A percentile compares a stretch with the other conserved stretches of the same genome.
phyloP scores from a whole-genome alignment of 1,140 invertebrate genomes.

The Leptinotarsa lineolata region DNA sequence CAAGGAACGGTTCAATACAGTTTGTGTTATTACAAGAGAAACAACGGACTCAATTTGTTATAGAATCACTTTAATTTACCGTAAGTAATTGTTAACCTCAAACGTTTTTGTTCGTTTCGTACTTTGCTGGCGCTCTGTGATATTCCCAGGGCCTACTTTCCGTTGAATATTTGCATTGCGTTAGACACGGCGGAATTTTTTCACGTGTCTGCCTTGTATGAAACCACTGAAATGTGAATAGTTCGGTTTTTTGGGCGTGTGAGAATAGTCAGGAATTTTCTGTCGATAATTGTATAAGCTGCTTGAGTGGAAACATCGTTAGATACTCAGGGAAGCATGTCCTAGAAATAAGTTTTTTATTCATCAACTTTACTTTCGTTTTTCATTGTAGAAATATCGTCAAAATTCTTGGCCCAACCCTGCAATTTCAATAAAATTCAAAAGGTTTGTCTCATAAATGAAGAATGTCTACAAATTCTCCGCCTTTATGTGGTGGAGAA shows the following conservation, averaged over 20 bases:
- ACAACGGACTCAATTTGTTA: slow-evolving; percentile 17
- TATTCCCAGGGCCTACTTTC: slow-evolving; percentile 23
- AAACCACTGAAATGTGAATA: slow-evolving; percentile 6
- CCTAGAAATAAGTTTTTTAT: no score
- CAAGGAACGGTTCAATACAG: slow-evolving; percentile 2
- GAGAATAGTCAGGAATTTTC: slow-evolving; percentile 1
- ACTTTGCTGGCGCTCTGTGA: slow-evolving; percentile 6
- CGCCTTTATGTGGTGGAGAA: no score
- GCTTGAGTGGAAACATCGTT: no score
- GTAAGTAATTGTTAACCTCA: slow-evolving; percentile 25
- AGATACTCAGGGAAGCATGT: no score
- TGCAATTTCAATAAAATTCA: no score
- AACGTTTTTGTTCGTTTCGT: slow-evolving; percentile 8
- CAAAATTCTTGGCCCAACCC: no score
- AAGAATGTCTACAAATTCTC: no score
- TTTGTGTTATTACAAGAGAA: slow-evolving; percentile 12
- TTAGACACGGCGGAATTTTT: slow-evolving; percentile 6
- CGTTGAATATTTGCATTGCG: neutral
- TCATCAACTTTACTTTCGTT: no score
- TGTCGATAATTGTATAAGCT: neutral
- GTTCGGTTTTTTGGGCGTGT: neutral
- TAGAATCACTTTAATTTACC: slow-evolving; percentile 24
- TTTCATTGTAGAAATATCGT: no score
- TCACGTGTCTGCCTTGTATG: neutral
- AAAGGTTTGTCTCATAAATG: no score